phyloP scores from a whole-genome alignment of 2,888 invertebrate species.

The Pyrrhopygopsis socrates region DNA sequence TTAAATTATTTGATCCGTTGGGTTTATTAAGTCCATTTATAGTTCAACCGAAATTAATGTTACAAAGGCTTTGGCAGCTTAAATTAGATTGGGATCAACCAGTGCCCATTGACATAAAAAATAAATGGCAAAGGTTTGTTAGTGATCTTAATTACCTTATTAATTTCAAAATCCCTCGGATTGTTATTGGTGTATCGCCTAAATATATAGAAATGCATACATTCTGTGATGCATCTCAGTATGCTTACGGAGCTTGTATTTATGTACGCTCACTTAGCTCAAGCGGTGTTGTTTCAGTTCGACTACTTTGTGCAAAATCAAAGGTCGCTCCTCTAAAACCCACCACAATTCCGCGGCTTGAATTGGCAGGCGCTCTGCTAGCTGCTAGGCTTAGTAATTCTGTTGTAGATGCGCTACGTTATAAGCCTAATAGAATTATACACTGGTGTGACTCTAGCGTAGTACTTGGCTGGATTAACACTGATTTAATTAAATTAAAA shows the following conservation, averaged over 20 bases:
- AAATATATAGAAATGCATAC: not conserved
- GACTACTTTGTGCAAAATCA: not conserved
- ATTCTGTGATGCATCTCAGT: not conserved
- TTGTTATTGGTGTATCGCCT: too few species aligned
- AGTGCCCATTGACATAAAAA: not conserved
- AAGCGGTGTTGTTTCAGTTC: not conserved
- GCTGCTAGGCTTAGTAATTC: not conserved
- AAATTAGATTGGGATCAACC: not conserved
- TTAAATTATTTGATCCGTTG: conserved; percentile 75
- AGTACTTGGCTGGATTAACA: not conserved
- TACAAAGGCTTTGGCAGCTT: not conserved
- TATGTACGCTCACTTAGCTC: not conserved
- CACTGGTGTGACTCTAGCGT: not conserved
- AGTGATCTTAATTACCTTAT: not conserved
- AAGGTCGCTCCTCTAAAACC: not conserved
- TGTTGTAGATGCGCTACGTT: not conserved
- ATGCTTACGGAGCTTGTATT: not conserved
- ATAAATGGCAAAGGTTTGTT: not conserved
- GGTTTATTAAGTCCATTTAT: not conserved
- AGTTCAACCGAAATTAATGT: not conserved
- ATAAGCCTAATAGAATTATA: not conserved
- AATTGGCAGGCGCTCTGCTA: not conserved
- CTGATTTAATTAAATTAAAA: not conserved
- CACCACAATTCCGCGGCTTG: not conserved
- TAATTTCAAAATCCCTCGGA: too few species aligned